Percentiles rank a stretch among this genome's conserved stretches.
Evolutionary conservation across 2,113 vertebrate genomes (phyloP).

Genomic region (Semnornis frantzii): DNA sequence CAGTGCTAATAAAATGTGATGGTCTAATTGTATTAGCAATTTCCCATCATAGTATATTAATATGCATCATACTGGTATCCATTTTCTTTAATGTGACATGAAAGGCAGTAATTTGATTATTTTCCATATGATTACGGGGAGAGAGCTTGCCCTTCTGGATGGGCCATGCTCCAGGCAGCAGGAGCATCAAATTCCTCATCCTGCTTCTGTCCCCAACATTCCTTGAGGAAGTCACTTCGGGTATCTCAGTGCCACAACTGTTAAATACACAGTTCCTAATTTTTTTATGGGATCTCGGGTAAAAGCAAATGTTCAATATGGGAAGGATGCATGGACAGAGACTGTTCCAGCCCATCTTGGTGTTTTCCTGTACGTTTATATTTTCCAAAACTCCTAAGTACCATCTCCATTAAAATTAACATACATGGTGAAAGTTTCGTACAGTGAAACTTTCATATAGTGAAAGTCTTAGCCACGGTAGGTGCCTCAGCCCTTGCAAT

Average conservation of each 20-base stretch:
- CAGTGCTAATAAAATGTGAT: conserved; percentile 79
- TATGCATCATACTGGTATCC: conserved; percentile 78
- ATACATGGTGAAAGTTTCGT: too few species aligned
- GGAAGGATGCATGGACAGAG: conserved; percentile 8
- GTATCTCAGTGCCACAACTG: neutral
- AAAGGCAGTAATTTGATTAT: conserved; percentile 82
- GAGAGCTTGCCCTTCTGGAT: conserved; percentile 33
- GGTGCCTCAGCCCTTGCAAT: neutral
- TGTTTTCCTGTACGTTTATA: neutral
- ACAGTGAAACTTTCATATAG: rapidly evolving
- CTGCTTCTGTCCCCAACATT: neutral
- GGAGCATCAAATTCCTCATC: rapidly evolving
- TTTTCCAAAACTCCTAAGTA: neutral
- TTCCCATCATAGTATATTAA: conserved; percentile 82
- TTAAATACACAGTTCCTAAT: neutral
- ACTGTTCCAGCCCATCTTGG: too few species aligned
- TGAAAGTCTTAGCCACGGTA: neutral
- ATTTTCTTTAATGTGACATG: conserved; percentile 81
- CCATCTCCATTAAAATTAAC: neutral
- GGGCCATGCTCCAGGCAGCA: neutral
- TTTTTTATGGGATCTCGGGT: neutral
- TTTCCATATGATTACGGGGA: conserved; percentile 56
- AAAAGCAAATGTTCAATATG: neutral
- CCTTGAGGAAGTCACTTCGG: neutral
- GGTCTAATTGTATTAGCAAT: conserved; percentile 84